These are phyloP conservation scores for Papilio helenus DNA, from an alignment of 1,140 invertebrate species.

Conservation along the genomic window DNA sequence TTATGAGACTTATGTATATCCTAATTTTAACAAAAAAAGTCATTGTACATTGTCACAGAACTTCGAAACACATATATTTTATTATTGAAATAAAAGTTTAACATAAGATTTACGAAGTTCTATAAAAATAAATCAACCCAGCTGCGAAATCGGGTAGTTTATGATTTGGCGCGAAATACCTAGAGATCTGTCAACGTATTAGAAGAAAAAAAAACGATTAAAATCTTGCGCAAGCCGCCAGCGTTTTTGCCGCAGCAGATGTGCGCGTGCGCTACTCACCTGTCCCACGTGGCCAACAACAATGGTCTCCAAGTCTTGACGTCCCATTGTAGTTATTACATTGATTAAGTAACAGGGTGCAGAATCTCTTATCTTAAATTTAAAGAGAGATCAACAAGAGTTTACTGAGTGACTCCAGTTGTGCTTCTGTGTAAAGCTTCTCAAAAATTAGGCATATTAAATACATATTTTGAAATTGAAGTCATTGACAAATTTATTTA, in stretches of 20 bases:
- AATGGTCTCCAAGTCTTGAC: conserved; percentile 62
- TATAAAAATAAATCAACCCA: conserved; percentile 45
- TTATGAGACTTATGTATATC: too few relatives aligned
- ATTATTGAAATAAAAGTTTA: background rate
- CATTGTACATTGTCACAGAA: too few relatives aligned
- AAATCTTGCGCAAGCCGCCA: conserved; percentile 77
- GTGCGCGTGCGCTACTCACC: conserved; percentile 75
- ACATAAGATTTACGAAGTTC: background rate
- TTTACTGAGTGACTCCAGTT: background rate
- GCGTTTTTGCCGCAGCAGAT: conserved; percentile 65
- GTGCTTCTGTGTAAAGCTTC: background rate
- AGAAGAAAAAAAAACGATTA: conserved; percentile 69
- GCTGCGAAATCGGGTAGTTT: conserved; percentile 57
- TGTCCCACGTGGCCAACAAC: conserved; percentile 77
- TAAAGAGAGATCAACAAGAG: background rate
- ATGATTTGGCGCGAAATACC: conserved; percentile 67
- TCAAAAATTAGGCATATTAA: background rate
- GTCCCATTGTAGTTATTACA: conserved; percentile 65
- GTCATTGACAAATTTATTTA: background rate
- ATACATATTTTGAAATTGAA: background rate
- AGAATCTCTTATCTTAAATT: conserved; percentile 5
- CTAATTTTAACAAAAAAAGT: too few relatives aligned
- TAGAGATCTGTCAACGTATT: conserved; percentile 71
- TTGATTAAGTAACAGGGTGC: conserved; percentile 61
- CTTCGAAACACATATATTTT: background rate